These are phyloP conservation scores for Metellina segmentata DNA, from an alignment of 2,888 invertebrate species.

Conservation along the genomic window DNA sequence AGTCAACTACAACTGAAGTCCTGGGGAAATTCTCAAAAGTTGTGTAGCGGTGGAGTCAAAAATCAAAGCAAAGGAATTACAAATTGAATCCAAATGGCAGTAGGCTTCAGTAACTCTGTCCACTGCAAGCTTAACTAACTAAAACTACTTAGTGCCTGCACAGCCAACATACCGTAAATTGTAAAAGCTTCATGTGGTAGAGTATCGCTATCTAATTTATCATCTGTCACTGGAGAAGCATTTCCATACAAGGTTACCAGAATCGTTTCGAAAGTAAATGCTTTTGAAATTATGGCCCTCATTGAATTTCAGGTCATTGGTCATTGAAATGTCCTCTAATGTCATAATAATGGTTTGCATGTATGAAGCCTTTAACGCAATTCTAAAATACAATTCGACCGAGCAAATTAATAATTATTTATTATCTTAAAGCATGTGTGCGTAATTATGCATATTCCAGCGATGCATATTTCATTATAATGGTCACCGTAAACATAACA, in stretches of 20 bases:
- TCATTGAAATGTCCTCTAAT: neutral
- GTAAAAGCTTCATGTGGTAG: neutral
- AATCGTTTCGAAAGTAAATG: slow-evolving; percentile 4
- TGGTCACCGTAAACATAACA: neutral
- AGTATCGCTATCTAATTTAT: slow-evolving; percentile 3
- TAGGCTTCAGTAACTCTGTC: neutral
- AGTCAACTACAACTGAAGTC: neutral
- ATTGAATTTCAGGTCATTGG: neutral
- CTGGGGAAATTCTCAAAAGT: neutral
- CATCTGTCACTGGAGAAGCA: slow-evolving; percentile 20
- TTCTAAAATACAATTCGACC: neutral
- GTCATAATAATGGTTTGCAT: neutral
- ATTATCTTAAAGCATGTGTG: neutral
- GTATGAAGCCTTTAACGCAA: neutral
- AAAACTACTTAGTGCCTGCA: slow-evolving; percentile 15
- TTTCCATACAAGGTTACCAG: neutral
- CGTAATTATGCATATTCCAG: neutral
- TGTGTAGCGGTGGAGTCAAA: neutral
- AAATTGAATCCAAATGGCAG: neutral
- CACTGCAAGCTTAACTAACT: neutral
- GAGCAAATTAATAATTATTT: neutral
- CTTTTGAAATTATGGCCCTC: neutral
- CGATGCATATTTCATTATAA: neutral
- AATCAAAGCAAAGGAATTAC: slow-evolving; percentile 9
- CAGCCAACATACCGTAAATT: slow-evolving; percentile 28